Conservation (phyloP, 2,888 invertebrate genomes). For the Cheiracanthium punctorium region DNA sequence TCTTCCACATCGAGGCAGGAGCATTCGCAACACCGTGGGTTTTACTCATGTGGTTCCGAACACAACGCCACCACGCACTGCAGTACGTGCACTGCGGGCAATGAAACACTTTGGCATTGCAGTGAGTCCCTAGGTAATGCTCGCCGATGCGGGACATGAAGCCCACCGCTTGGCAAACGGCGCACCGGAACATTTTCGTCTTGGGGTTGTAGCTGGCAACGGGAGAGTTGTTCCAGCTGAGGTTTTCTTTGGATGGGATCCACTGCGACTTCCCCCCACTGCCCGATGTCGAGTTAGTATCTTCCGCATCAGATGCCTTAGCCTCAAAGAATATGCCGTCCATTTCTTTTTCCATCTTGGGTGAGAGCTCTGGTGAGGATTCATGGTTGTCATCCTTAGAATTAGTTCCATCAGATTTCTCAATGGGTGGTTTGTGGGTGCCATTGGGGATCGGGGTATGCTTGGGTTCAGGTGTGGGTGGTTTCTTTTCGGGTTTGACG, state of each 20-base stretch:
- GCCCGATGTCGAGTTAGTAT: constrained; percentile 9
- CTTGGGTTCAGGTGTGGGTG: constrained; percentile 23
- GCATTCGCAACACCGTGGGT: constrained; percentile 83
- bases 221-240: constrained; percentile 86
- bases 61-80: constrained; percentile 85
- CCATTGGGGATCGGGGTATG: constrained; percentile 41
- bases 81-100: constrained; percentile 85
- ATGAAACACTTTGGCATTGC: constrained; percentile 81
- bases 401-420: neutral
- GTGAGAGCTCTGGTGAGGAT: constrained; percentile 34
- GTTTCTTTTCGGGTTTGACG: constrained; percentile 28
- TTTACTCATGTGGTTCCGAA: constrained; percentile 83
- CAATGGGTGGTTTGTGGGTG: constrained; percentile 41
- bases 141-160: constrained; percentile 85
- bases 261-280: constrained; percentile 76
- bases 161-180: constrained; percentile 84
- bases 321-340: constrained; percentile 48
- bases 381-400: constrained; percentile 31
- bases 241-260: constrained; percentile 83
- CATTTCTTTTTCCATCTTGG: constrained; percentile 49
- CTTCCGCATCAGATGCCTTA: constrained; percentile 31
- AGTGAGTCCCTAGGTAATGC: constrained; percentile 86
- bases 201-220: constrained; percentile 87
- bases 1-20: constrained; percentile 79
- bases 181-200: constrained; percentile 85